Conservation (phyloP, 2,113 vertebrate species). For the Gasterosteus aculeatus region DNA sequence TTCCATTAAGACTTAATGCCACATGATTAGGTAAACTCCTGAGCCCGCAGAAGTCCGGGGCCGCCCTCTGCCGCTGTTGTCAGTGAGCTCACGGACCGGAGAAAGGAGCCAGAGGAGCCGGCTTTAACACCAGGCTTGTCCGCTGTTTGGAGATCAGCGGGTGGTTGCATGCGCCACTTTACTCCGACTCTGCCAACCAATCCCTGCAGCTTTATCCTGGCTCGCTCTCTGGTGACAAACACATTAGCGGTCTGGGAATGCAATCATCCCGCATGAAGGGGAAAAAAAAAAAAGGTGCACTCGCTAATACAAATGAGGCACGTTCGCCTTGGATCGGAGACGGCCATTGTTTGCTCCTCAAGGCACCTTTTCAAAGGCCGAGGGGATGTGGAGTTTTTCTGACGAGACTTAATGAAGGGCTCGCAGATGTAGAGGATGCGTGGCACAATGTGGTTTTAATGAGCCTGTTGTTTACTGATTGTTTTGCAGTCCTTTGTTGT, state of each 20-base stretch:
- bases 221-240: conserved; percentile 38
- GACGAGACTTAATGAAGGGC: conserved; percentile 42
- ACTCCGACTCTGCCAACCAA: conserved; percentile 21
- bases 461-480: conserved; percentile 47
- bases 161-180: conserved; percentile 37
- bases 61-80: conserved; percentile 47
- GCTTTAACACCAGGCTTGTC: conserved; percentile 21
- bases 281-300: conserved; percentile 7
- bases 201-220: conserved; percentile 30
- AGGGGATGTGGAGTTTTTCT: conserved; percentile 35
- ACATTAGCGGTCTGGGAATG: conserved; percentile 30
- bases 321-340: conserved; percentile 50
- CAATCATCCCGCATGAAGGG: conserved; percentile 8
- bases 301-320: conserved; percentile 33
- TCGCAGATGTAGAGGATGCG: conserved; percentile 36
- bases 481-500: conserved; percentile 35
- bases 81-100: conserved; percentile 36
- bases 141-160: conserved; percentile 35
- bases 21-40: conserved; percentile 76
- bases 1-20: conserved; percentile 73
- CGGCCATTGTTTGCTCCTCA: conserved; percentile 50
- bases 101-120: conserved; percentile 34
- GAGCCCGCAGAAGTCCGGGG: conserved; percentile 60
- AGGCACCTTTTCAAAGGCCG: conserved; percentile 42
- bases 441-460: conserved; percentile 64